Evolutionary conservation across 2,888 invertebrate genomes (phyloP), one percentile per base, ranked within the genome.

Genomic region (Agriotes lineatus): DNA sequence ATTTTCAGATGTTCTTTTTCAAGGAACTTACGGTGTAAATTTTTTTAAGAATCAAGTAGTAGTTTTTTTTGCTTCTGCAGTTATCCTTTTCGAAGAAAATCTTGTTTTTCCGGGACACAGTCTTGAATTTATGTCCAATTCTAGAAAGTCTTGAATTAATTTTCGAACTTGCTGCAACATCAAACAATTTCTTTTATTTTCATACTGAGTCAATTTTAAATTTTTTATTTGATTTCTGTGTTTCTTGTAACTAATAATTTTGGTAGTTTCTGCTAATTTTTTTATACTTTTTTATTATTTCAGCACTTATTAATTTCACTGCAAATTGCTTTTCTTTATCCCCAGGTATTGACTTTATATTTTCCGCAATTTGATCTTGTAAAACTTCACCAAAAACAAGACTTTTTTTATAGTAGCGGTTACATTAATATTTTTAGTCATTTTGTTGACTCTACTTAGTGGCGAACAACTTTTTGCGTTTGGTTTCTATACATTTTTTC

Each of bases 191-290:
- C n/a, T 37, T n/a, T n/a, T 37, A 2, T n/a, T 37, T 37, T 37
- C 10, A n/a, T 37, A 37, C 10, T 37, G 35, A 37, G 25, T 25
- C 25, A 3, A 25, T 12, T 45, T 45, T 1, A 45, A 4, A 19
- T 45, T 45, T 19, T 45, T 45, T 6, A 45, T 45, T 45, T 45
- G 45, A 1, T 45, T 45, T 45, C 20, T 45, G 20, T 7, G 18
- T 6, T n/a, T 45, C 14, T 45, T 18, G 45, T 45, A 5, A 19
- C n/a, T 19, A 39, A 20, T 45, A 1, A 45, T 45, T 45, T 45
- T 19, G 18, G 7, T 45, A 19, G 45, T 10, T 20, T 45, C 9
- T 1, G n/a, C 19, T 20, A 18, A n/a, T 45, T 14, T 19, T 2
- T 45, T 6, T 45, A 19, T 19, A 20, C n/a, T 19, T 45, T 45